phyloP scores from a whole-genome alignment of 2,113 vertebrate genomes.

The Tympanuchus pallidicinctus region DNA sequence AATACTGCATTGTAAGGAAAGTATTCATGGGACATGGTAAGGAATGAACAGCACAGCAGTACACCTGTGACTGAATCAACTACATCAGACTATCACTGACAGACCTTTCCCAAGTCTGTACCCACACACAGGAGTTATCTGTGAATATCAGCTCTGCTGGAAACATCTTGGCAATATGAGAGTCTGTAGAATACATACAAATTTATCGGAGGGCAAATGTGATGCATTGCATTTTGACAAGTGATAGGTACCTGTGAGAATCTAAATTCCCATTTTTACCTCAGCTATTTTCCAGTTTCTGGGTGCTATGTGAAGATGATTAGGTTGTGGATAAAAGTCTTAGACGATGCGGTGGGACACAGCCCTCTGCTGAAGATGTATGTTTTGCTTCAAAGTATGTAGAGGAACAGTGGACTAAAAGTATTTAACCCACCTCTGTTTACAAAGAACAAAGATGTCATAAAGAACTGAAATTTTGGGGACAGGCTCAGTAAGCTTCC shows the following conservation, averaged over 20 bases:
- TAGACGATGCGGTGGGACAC: not conserved
- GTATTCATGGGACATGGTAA: not conserved
- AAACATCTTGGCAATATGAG: not conserved
- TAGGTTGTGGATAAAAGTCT: not conserved
- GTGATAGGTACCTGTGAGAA: not conserved
- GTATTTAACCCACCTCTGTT: not conserved
- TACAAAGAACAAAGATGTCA: not conserved
- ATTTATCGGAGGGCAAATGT: not conserved
- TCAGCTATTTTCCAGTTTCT: not conserved
- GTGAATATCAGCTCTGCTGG: not conserved
- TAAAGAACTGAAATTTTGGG: not conserved
- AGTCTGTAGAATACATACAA: not conserved
- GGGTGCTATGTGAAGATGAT: not conserved
- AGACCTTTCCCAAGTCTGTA: not conserved
- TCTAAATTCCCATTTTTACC: not conserved
- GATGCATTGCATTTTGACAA: not conserved
- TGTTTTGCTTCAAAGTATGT: fast-evolving
- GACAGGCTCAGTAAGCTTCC: not conserved
- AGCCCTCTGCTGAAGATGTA: not conserved
- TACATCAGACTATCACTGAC: not conserved
- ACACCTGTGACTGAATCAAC: not conserved
- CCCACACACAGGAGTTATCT: not conserved
- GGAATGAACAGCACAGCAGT: not conserved
- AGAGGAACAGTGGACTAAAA: not conserved
- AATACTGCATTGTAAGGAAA: not conserved